These are phyloP conservation scores for Drosophila quinaria DNA, from an alignment of 2,888 invertebrate genomes.

Conservation along the genomic window DNA sequence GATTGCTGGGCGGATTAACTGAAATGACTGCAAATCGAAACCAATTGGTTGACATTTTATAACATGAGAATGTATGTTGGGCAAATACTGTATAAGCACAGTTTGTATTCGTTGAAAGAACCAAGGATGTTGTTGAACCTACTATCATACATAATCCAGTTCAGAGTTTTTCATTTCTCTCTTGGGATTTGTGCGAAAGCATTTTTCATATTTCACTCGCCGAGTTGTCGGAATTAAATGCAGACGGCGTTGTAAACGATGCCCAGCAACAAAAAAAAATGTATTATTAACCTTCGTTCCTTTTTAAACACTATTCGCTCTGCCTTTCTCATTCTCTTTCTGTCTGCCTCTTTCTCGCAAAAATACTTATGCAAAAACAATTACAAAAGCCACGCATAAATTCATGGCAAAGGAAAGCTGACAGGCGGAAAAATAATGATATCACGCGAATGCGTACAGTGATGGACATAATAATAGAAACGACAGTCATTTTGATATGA, in stretches of 20 bases:
- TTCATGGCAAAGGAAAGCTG: constrained; percentile 45
- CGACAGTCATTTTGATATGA: no score
- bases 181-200: constrained; percentile 3
- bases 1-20: constrained; percentile 17
- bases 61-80: background rate
- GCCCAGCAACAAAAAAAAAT: constrained; percentile 12
- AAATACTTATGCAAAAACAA: constrained; percentile 40
- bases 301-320: background rate
- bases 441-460: constrained; percentile 24
- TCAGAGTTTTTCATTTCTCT: constrained; percentile 1
- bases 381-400: constrained; percentile 54
- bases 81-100: background rate
- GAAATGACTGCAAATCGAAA: constrained; percentile 9
- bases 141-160: constrained; percentile 5
- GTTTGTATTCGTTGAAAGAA: background rate
- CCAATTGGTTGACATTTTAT: constrained; percentile 13
- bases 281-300: constrained; percentile 18
- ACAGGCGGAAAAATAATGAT: constrained; percentile 55
- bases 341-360: background rate
- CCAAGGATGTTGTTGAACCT: background rate
- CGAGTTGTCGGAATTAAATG: constrained; percentile 18
- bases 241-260: constrained; percentile 16
- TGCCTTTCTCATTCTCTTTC: background rate
- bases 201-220: constrained; percentile 18
- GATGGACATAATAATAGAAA: no score